phyloP scores from a whole-genome alignment of 2,888 invertebrate genomes.

The Margaritifera margaritifera region DNA sequence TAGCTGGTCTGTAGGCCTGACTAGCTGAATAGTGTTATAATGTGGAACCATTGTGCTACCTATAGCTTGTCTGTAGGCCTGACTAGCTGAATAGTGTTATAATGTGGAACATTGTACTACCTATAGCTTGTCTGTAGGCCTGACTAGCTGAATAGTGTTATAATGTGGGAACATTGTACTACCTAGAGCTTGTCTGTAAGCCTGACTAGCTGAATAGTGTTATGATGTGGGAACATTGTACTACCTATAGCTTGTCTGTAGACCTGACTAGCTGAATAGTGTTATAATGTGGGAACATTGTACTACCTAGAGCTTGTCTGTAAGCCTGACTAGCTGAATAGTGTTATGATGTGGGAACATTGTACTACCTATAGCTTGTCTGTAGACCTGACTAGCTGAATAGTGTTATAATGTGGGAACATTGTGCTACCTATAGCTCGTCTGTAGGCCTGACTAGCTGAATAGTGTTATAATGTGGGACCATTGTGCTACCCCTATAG shows the following conservation, averaged over 20 bases:
- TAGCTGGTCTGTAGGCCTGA: slow-evolving; percentile 96
- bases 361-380: slow-evolving; percentile 88
- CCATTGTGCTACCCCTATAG: too few relatives aligned
- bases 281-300: too few relatives aligned
- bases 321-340: background rate
- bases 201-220: too few relatives aligned
- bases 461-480: too few relatives aligned
- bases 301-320: background rate
- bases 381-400: slow-evolving; percentile 98
- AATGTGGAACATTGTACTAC: background rate
- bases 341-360: too few relatives aligned
- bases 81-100: too few relatives aligned
- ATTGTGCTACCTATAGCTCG: slow-evolving; percentile 87
- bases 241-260: slow-evolving; percentile 3
- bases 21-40: slow-evolving; percentile 81
- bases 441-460: slow-evolving; percentile 98
- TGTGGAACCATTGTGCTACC: too few relatives aligned
- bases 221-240: too few relatives aligned
- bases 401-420: slow-evolving; percentile 77
- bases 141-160: too few relatives aligned
- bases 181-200: too few relatives aligned
- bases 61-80: too few relatives aligned
- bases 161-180: too few relatives aligned
- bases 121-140: slow-evolving; percentile 1
- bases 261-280: background rate